These are phyloP conservation scores for Monarcha castaneiventris DNA, from an alignment of 2,113 vertebrate species.

Conservation along the genomic window DNA sequence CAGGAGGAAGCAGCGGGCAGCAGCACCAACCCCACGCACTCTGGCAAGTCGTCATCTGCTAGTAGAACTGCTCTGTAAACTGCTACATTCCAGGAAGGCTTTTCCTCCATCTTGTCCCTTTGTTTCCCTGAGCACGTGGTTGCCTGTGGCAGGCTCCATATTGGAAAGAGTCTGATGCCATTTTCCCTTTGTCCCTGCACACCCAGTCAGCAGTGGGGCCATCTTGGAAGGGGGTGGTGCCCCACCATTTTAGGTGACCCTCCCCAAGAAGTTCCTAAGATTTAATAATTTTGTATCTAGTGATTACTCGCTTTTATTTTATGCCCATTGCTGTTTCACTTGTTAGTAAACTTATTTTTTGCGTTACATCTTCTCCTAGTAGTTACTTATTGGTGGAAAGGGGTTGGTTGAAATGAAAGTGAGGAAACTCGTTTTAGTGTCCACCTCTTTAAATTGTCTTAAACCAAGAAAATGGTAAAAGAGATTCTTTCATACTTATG, in stretches of 20 bases:
- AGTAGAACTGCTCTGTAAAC: neutral
- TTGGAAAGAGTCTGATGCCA: neutral
- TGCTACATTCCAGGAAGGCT: too few relatives aligned
- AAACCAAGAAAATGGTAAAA: neutral
- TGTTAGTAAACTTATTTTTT: neutral
- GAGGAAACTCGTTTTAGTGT: neutral
- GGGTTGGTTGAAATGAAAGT: neutral
- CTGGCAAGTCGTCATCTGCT: neutral
- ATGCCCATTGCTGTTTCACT: neutral
- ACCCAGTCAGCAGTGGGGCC: neutral
- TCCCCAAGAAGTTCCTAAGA: neutral
- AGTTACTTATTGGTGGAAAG: neutral
- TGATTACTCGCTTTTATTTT: neutral
- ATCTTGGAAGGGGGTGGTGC: neutral
- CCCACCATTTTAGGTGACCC: too few relatives aligned
- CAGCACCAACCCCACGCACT: accelerated
- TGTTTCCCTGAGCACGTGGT: accelerated
- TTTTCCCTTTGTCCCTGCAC: neutral
- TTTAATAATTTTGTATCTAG: neutral
- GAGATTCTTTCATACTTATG: neutral
- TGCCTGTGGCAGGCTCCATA: accelerated
- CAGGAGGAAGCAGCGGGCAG: accelerated
- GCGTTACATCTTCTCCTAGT: neutral
- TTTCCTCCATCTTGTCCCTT: neutral
- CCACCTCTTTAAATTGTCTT: neutral